Evolutionary conservation across 1,140 invertebrate species (phyloP).

Genomic region (Drosophila lacertosa): DNA sequence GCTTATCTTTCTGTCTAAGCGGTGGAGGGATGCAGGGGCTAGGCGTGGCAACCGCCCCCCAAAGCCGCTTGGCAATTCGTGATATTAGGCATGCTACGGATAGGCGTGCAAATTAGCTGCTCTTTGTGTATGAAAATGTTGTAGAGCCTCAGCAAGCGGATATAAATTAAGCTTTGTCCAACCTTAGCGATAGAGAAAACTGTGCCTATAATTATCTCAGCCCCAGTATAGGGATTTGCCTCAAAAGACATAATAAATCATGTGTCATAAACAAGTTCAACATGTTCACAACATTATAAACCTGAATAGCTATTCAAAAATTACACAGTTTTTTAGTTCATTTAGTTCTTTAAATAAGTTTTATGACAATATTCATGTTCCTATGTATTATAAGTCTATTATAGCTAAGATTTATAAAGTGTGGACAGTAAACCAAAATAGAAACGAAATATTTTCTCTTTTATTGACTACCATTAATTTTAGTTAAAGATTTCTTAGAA

Average conservation of each 20-base stretch:
- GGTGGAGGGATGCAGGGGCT: neutral
- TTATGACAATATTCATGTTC: too few relatives aligned
- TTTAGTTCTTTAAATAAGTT: too few relatives aligned
- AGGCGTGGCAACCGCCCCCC: neutral
- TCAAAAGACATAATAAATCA: constrained; percentile 15
- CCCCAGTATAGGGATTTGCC: neutral
- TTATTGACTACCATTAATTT: too few relatives aligned
- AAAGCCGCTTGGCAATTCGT: constrained; percentile 36
- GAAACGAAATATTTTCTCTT: too few relatives aligned
- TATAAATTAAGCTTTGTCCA: constrained; percentile 30
- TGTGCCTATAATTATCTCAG: constrained; percentile 9
- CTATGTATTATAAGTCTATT: too few relatives aligned
- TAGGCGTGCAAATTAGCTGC: constrained; percentile 40
- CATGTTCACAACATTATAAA: too few relatives aligned
- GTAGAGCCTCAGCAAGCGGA: neutral
- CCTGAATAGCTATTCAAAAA: too few relatives aligned
- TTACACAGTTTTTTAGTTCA: too few relatives aligned
- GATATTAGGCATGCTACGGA: constrained; percentile 9
- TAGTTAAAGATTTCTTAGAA: neutral
- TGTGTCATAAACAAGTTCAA: neutral
- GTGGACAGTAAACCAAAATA: too few relatives aligned
- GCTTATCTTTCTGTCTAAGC: constrained; percentile 28
- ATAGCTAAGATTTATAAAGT: too few relatives aligned
- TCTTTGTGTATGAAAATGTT: constrained; percentile 12
- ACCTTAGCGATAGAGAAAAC: constrained; percentile 11